A percentile compares a stretch with the other conserved stretches of the same genome.
These are phyloP conservation scores for Macrotus californicus DNA, from an alignment of 2,113 vertebrate species.

Conservation along the genomic window DNA sequence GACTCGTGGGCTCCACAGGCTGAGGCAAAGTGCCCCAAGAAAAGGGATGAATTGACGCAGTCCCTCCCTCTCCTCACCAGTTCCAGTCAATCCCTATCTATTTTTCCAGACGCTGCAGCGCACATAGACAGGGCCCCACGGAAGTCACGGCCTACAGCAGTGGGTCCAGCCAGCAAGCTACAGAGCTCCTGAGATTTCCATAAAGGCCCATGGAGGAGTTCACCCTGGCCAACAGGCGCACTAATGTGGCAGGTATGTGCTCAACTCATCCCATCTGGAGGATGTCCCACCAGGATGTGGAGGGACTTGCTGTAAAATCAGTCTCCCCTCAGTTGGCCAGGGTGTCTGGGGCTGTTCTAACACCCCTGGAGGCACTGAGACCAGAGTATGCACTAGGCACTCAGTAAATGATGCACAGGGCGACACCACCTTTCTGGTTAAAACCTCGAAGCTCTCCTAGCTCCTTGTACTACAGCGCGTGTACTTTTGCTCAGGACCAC, in stretches of 20 bases:
- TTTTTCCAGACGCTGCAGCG: not conserved
- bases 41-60: not conserved
- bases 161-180: rapidly evolving
- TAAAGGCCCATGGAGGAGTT: too few species aligned
- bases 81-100: not conserved
- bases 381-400: not conserved
- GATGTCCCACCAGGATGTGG: not conserved
- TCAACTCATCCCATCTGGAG: not conserved
- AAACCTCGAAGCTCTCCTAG: not conserved
- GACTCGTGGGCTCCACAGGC: not conserved
- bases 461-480: not conserved
- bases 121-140: not conserved
- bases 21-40: not conserved
- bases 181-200: not conserved
- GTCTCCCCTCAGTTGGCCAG: not conserved
- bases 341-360: too few species aligned
- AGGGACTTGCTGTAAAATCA: not conserved
- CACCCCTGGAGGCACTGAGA: not conserved
- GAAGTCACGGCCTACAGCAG: not conserved
- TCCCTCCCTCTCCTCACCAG: not conserved
- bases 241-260: not conserved
- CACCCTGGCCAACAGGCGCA: not conserved
- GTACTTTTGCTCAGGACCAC: not conserved
- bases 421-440: too few species aligned
- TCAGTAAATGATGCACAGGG: not conserved